phyloP scores from a whole-genome alignment of 2,888 invertebrate genomes.

The Cosmorhoe ocellata region DNA sequence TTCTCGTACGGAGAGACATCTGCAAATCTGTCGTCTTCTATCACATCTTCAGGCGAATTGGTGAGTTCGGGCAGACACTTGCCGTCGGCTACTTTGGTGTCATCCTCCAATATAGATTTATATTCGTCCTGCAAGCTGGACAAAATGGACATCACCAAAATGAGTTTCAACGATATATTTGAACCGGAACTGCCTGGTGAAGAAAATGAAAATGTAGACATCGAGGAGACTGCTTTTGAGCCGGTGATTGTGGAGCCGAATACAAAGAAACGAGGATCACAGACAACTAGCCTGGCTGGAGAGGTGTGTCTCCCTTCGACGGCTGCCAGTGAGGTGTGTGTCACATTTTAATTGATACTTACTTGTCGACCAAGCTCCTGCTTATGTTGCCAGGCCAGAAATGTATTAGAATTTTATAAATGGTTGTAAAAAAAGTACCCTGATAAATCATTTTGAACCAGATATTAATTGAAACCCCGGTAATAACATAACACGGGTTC shows the following conservation, averaged over 20 bases:
- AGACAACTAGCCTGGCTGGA: conserved; percentile 48
- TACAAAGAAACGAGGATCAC: conserved; percentile 45
- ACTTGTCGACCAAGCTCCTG: too few relatives aligned
- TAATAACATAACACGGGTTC: too few relatives aligned
- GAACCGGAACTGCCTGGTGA: conserved; percentile 49
- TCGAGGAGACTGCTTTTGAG: conserved; percentile 26
- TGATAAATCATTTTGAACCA: too few relatives aligned
- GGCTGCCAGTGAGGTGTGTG: conserved; percentile 1
- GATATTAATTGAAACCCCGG: too few relatives aligned
- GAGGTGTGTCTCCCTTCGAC: conserved; percentile 20
- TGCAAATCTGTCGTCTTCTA: conserved; percentile 41
- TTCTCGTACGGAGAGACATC: conserved; percentile 65
- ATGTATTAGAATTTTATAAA: too few relatives aligned
- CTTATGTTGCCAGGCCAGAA: too few relatives aligned
- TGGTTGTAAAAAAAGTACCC: too few relatives aligned
- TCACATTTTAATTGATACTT: not conserved
- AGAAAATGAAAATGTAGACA: conserved; percentile 46
- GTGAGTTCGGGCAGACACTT: conserved; percentile 15
- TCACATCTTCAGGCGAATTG: conserved; percentile 13
- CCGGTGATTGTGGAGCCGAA: conserved; percentile 36
- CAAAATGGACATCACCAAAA: conserved; percentile 40
- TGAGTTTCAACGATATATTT: conserved; percentile 60
- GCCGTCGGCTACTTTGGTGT: conserved; percentile 15
- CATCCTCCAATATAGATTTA: conserved; percentile 8
- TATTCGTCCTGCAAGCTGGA: conserved; percentile 14